Evolutionary conservation across 2,888 invertebrate genomes (phyloP).

Genomic region (Pedicia rivosa): DNA sequence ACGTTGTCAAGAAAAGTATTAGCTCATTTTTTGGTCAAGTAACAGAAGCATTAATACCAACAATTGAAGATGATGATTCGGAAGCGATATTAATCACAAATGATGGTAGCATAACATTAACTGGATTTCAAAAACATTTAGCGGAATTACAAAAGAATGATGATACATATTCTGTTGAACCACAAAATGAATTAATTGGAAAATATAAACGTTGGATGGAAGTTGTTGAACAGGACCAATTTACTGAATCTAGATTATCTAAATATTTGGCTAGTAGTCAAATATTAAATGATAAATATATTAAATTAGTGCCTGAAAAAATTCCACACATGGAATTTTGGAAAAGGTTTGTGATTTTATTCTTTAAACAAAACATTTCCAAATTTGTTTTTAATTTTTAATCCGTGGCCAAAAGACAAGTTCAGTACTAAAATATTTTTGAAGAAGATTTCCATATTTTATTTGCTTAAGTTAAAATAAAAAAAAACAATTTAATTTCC

Average conservation of each 20-base stretch:
- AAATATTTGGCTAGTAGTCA: conserved; percentile 41
- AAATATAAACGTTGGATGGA: conserved; percentile 43
- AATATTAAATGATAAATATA: conserved; percentile 30
- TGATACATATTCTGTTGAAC: conserved; percentile 55
- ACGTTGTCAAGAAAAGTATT: conserved; percentile 51
- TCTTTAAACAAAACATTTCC: background rate
- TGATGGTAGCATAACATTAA: conserved; percentile 49
- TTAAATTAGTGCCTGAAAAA: conserved; percentile 45
- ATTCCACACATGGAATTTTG: conserved; percentile 63
- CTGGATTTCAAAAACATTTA: conserved; percentile 44
- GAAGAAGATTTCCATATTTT: too few relatives aligned
- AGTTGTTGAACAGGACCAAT: conserved; percentile 33
- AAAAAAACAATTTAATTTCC: too few relatives aligned
- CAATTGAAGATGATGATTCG: conserved; percentile 50
- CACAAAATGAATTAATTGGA: conserved; percentile 35
- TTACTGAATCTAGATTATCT: conserved; percentile 41
- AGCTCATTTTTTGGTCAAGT: conserved; percentile 56
- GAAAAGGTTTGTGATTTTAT: conserved; percentile 41
- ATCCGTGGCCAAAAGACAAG: too few relatives aligned
- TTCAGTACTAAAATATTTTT: too few relatives aligned
- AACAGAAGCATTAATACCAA: conserved; percentile 49
- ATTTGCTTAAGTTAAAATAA: too few relatives aligned
- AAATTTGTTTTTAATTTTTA: too few relatives aligned
- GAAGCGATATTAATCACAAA: conserved; percentile 50
- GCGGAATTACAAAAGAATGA: conserved; percentile 55